These are phyloP conservation scores for Rhodeus uyekii DNA, from an alignment of 2,797 vertebrate genomes.

Conservation along the genomic window DNA sequence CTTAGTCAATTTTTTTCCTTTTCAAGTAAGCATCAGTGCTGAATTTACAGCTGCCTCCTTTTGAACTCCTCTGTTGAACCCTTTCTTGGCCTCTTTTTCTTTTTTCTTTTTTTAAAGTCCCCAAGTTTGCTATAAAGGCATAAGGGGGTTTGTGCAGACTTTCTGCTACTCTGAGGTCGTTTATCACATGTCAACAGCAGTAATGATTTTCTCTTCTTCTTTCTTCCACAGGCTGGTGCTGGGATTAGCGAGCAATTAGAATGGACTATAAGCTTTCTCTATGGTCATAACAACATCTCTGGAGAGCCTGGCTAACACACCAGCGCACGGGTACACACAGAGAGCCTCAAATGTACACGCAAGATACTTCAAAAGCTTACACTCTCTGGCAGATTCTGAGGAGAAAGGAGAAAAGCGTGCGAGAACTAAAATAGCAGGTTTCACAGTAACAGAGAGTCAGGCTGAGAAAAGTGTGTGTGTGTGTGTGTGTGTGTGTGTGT, in stretches of 20 bases:
- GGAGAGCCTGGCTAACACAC: not conserved
- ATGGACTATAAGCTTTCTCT: slow-evolving; percentile 54
- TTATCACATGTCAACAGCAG: slow-evolving; percentile 54
- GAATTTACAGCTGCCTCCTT: not conserved
- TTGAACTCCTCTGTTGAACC: slow-evolving; percentile 11
- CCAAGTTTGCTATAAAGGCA: not conserved
- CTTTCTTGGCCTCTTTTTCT: not conserved
- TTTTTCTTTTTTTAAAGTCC: not conserved
- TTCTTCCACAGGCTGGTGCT: slow-evolving; percentile 41
- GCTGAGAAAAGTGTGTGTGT: not conserved
- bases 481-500: slow-evolving; percentile 20
- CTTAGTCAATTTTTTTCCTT: not conserved
- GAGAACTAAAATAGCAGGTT: slow-evolving; percentile 60
- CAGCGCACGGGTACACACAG: slow-evolving; percentile 12
- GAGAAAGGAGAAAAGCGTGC: slow-evolving; percentile 32
- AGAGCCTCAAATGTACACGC: slow-evolving; percentile 60
- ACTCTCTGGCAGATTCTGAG: slow-evolving; percentile 49
- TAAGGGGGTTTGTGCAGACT: slow-evolving; percentile 50
- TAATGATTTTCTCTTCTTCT: slow-evolving; percentile 59
- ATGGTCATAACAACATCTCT: slow-evolving; percentile 59
- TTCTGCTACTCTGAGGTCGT: slow-evolving; percentile 35
- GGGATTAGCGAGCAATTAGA: slow-evolving; percentile 60
- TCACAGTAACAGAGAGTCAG: slow-evolving; percentile 61
- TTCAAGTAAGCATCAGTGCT: slow-evolving; percentile 1
- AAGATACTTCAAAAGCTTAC: slow-evolving; percentile 64